phyloP scores from a whole-genome alignment of 2,113 vertebrate species.

The Vireo altiloquus region DNA sequence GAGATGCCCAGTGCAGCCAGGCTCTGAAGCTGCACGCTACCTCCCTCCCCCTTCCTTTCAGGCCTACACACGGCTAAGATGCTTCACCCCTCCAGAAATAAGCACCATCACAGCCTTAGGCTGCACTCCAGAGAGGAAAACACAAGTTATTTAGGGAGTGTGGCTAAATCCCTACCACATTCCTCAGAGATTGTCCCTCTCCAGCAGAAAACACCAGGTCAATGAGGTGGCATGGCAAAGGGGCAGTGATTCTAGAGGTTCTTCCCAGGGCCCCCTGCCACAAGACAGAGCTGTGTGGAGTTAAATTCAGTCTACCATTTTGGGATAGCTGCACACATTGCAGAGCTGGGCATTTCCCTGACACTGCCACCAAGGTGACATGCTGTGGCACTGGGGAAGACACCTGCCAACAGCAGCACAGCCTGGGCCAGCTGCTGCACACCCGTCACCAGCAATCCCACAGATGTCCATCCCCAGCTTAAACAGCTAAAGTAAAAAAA shows the following conservation, averaged over 20 bases:
- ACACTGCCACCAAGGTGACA: rapidly evolving
- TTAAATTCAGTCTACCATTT: not conserved
- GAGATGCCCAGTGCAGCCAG: not conserved
- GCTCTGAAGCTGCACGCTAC: not conserved
- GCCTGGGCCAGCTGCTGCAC: not conserved
- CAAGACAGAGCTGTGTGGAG: not conserved
- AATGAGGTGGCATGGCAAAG: not conserved
- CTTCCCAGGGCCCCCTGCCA: not conserved
- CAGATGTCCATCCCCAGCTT: not conserved
- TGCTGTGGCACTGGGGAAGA: not conserved
- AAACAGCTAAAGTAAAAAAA: too few relatives aligned
- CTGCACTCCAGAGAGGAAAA: not conserved
- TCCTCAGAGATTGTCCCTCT: not conserved
- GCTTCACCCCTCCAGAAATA: not conserved
- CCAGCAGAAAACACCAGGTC: rapidly evolving
- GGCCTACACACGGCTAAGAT: not conserved
- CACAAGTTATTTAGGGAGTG: not conserved
- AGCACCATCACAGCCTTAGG: not conserved
- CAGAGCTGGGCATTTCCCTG: not conserved
- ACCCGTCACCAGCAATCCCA: not conserved
- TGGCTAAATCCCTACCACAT: not conserved
- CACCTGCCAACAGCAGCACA: not conserved
- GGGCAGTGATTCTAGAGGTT: not conserved
- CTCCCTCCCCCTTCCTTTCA: not conserved
- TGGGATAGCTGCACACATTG: not conserved